Evolutionary conservation across 2,797 vertebrate species (phyloP).

Genomic region (Notamacropus eugenii): DNA sequence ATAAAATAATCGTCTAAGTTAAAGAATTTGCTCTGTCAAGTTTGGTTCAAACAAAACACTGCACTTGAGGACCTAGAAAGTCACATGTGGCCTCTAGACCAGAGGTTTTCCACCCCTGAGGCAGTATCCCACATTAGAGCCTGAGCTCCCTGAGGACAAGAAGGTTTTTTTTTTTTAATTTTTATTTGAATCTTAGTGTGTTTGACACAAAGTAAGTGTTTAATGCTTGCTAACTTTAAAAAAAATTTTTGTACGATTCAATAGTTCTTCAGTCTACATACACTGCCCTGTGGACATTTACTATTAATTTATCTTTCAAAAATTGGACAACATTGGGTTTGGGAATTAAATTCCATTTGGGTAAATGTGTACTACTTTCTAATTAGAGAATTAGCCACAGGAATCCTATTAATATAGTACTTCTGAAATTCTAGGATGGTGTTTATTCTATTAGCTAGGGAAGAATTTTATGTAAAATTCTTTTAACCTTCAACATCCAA

Average conservation of each 20-base stretch:
- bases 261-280: neutral
- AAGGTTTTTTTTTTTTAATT: neutral
- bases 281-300: neutral
- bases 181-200: neutral
- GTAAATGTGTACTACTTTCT: constrained; percentile 29
- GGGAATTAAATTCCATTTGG: constrained; percentile 14
- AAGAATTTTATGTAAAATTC: constrained; percentile 8
- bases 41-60: too few relatives aligned
- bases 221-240: neutral
- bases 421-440: constrained; percentile 5
- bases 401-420: constrained; percentile 5
- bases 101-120: too few relatives aligned
- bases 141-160: neutral
- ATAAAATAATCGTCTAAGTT: too few relatives aligned
- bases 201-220: neutral
- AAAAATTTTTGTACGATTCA: neutral
- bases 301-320: neutral
- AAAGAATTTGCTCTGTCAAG: too few relatives aligned
- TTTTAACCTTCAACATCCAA: neutral
- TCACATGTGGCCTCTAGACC: too few relatives aligned
- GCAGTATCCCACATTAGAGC: neutral
- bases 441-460: constrained; percentile 29
- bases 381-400: constrained; percentile 33
- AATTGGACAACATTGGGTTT: constrained; percentile 31
- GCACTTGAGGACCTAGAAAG: too few relatives aligned